Percentiles rank a stretch among this genome's conserved stretches.
phyloP scores from a whole-genome alignment of 2,113 vertebrate species.

The Felis chaus region DNA sequence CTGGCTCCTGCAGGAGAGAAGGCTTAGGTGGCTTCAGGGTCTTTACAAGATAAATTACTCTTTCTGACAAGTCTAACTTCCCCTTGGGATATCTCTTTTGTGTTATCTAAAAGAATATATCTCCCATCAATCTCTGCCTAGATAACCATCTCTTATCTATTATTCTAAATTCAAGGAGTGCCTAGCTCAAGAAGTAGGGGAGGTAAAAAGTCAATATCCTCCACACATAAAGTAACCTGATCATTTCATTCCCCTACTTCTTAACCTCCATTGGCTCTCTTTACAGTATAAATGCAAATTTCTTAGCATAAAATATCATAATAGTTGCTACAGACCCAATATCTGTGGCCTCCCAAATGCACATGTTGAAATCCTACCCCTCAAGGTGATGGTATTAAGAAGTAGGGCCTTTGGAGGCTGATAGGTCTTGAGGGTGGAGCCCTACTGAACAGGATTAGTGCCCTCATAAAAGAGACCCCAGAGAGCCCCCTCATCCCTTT shows the following conservation, averaged over 20 bases:
- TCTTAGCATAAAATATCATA: background rate
- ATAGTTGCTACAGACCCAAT: background rate
- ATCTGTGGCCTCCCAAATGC: background rate
- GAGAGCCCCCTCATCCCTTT: background rate
- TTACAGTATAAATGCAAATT: background rate
- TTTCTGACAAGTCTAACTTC: background rate
- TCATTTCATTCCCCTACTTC: background rate
- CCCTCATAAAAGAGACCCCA: background rate
- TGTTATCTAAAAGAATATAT: background rate
- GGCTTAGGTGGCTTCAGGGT: background rate
- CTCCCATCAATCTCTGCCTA: background rate
- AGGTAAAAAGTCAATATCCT: background rate
- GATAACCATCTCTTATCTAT: background rate
- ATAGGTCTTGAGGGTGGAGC: background rate
- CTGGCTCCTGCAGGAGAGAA: background rate
- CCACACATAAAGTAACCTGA: background rate
- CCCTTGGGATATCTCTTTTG: background rate
- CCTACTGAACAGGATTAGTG: background rate
- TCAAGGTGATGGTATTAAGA: background rate
- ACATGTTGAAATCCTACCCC: background rate
- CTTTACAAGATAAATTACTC: slow-evolving; percentile 44
- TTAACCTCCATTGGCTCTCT: background rate
- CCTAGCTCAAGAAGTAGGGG: background rate
- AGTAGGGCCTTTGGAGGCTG: background rate
- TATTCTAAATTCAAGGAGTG: background rate